Evolutionary conservation across 2,888 invertebrate species (phyloP), one percentile per base, ranked within the genome.

Genomic region (Papilio gigon): DNA sequence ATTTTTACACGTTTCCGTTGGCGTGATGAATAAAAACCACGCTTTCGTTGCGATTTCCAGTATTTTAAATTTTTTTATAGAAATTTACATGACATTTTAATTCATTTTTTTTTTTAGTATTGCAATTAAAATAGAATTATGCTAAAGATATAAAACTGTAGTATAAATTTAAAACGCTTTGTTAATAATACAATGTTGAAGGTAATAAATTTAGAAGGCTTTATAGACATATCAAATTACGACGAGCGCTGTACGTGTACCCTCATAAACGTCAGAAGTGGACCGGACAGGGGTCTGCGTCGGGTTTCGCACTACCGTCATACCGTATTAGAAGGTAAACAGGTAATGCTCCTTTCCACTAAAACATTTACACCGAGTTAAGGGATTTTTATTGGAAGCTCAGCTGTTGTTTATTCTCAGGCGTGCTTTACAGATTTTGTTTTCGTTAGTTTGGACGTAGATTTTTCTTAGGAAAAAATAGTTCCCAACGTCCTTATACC

Each of bases 191-290:
- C 73, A 71, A 72, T 70, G 66, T 68, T 70, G 65, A 61, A 58
- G 70, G 76, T 81, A 81, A 82, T 82, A 82, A 82, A 82, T 84
- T 84, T 78, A 76, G 75, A 73, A 77, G 78, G 76, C 78, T 84
- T 83, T 84, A 84, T 80, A 82, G 81, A 84, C 80, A 83, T 81
- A 88, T 89, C 84, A 80, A 86, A 84, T 89, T 84, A 84, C 87
- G 75, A 76, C 75, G 77, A 74, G 77, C 76, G 76, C 76, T 82
- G 84, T 83, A 81, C 81, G 81, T 80, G 78, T 80, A 88, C 90
- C 89, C 89, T 87, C 86, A 89, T 89, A 90, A 90, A 89, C 86
- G 89, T 90, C 89, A 89, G 80, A 82, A 76, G 78, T 79, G 75
- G 74, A 74, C 74, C 75, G 80, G 86, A 89, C 89, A 78, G 78